Evolutionary conservation across 2,113 vertebrate genomes (phyloP), one percentile per base, ranked within the genome.

Genomic region (Daubentonia madagascariensis): DNA sequence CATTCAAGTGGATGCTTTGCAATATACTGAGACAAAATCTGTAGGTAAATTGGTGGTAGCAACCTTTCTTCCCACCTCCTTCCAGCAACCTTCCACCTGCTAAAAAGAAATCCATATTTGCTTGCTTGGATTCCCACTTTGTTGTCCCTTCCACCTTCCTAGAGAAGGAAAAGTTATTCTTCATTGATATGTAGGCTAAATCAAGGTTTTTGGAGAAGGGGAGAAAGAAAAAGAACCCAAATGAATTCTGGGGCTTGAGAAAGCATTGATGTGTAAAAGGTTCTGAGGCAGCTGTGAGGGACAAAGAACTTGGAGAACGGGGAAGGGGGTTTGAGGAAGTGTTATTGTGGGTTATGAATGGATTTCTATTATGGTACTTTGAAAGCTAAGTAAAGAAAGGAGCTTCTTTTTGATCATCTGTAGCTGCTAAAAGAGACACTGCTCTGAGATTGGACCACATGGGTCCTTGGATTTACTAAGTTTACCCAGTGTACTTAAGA

Each of bases 391-490:
- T 25, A 78, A 89, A 88, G 35, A 85, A 91, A 81, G 45, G 23
- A 80, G 28, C 23, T 92, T 35, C 23, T 37, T 92, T 95, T 80
- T 94, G 6, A 96, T 89, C 43, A 72, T 89, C 78, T 86, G 10
- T 96, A 73, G 5, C 52, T 96, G 35, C 54, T 96, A 57, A 89
- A 91, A 65, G 57, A 94, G 59, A 32, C 16, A 78, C 52, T 91
- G 40, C 59, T 86, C 43, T 65, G 80, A 85, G 63, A 87, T 45
- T 76, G 67, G 76, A 80, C 87, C 57, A 94, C 70, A 61, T 65
- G 75, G 32, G 59, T 85, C 67, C 81, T 97, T 92, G 40, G 25
- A 92, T 96, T 97, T 96, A 92, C 86, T 95, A 81, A 70, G 50
- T 95, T 94, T 94, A n/a, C 43, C 50, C 28, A 76, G 78, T 88